Percentiles rank a stretch among this genome's conserved stretches.
Conservation (phyloP, 2,113 vertebrate species). For the Semicossyphus pulcher region DNA sequence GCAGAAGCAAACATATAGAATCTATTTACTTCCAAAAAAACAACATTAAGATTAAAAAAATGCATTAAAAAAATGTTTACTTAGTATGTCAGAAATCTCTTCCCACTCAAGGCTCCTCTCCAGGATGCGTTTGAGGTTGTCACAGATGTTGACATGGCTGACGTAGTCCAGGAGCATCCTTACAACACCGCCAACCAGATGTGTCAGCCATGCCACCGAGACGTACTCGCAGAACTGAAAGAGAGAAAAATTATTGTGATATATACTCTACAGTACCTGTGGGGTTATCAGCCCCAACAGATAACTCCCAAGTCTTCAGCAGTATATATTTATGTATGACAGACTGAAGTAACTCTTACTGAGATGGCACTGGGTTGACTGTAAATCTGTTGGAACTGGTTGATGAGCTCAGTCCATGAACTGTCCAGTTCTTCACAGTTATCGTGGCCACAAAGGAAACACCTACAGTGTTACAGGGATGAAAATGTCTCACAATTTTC, state of each 20-base stretch:
- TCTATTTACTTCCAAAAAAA: too few species aligned
- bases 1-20: background rate
- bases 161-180: slow-evolving; percentile 88
- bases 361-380: slow-evolving; percentile 53
- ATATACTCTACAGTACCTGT: background rate
- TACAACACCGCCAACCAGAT: slow-evolving; percentile 84
- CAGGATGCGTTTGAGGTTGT: slow-evolving; percentile 82
- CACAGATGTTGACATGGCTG: slow-evolving; percentile 85
- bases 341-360: slow-evolving; percentile 57
- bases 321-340: too few species aligned
- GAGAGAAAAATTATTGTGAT: background rate
- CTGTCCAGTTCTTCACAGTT: slow-evolving; percentile 81
- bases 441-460: slow-evolving; percentile 89
- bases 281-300: too few species aligned
- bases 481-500: too few species aligned
- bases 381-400: slow-evolving; percentile 62
- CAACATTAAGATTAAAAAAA: too few species aligned
- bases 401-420: slow-evolving; percentile 74
- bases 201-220: slow-evolving; percentile 86
- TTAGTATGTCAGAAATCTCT: slow-evolving; percentile 86
- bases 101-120: slow-evolving; percentile 88
- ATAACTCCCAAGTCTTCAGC: too few species aligned
- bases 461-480: slow-evolving; percentile 75
- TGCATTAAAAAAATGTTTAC: slow-evolving; percentile 73
- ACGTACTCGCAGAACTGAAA: slow-evolving; percentile 92